A percentile compares a stretch with the other conserved stretches of the same genome.
Conservation (phyloP, 2,797 vertebrate genomes). For the Cygnus olor region DNA sequence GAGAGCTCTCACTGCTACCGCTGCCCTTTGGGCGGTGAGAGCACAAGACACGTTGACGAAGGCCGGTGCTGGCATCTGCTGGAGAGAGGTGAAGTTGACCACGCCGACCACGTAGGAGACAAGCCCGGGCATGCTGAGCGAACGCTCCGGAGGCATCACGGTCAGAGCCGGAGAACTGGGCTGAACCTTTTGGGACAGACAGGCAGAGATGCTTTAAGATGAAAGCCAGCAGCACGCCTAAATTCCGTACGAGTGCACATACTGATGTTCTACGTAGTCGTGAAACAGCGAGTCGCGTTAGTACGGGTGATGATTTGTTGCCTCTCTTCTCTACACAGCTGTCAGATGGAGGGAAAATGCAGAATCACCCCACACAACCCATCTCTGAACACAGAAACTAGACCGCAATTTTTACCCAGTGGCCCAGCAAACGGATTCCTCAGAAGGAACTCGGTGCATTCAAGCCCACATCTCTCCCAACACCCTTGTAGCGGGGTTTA, state of each 20-base stretch:
- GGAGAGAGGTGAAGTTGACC: conserved; percentile 67
- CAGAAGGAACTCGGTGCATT: background rate
- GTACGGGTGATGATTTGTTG: background rate
- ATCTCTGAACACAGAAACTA: background rate
- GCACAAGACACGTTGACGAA: conserved; percentile 68
- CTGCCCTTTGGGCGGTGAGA: conserved; percentile 56
- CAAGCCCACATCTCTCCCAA: background rate
- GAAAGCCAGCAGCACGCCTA: background rate
- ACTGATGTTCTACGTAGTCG: no score
- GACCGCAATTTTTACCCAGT: background rate
- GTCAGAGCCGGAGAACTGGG: conserved; percentile 43
- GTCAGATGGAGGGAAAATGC: background rate
- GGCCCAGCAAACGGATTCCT: background rate
- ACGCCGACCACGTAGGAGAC: conserved; percentile 2
- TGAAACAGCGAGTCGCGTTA: background rate
- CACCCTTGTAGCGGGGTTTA: background rate
- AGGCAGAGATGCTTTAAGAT: background rate
- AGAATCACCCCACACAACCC: no score
- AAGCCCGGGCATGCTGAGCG: conserved; percentile 10
- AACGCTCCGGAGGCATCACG: background rate
- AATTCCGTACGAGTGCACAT: no score
- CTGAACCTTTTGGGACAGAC: conserved; percentile 33
- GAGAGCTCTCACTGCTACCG: conserved; percentile 25
- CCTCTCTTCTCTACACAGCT: background rate
- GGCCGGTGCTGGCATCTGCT: conserved; percentile 32